Percentiles rank a stretch among this genome's conserved stretches.
These are phyloP conservation scores for Spheniscus mendiculus DNA, from an alignment of 2,113 vertebrate genomes.

Conservation along the genomic window DNA sequence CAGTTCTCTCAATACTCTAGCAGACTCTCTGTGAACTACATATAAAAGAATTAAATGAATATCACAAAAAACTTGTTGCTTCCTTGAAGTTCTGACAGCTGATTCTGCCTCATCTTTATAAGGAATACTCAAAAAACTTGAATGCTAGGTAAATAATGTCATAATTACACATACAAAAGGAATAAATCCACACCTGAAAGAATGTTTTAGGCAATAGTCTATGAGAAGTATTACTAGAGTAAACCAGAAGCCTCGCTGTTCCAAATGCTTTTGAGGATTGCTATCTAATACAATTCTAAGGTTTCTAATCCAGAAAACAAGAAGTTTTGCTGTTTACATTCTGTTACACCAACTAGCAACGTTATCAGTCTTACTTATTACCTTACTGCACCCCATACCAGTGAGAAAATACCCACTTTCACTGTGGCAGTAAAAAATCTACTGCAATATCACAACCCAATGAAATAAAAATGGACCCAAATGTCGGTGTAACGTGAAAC, in stretches of 20 bases:
- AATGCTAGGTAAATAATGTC: neutral
- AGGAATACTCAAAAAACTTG: neutral
- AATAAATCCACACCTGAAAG: neutral
- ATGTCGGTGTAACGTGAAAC: neutral
- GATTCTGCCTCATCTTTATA: neutral
- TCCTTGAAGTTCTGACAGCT: neutral
- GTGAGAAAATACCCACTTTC: neutral
- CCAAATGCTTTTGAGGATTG: neutral
- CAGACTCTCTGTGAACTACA: neutral
- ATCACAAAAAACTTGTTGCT: neutral
- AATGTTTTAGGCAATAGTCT: accelerated
- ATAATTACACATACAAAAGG: neutral
- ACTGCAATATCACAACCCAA: neutral
- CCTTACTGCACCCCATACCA: neutral
- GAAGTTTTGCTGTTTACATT: neutral
- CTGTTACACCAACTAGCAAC: neutral
- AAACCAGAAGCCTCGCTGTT: neutral
- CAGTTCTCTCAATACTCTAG: neutral
- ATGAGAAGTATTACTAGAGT: neutral
- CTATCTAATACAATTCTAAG: neutral
- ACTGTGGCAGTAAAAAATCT: neutral
- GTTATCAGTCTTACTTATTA: neutral
- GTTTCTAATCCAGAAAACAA: neutral
- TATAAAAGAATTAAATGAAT: neutral
- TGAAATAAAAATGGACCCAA: neutral